Percentiles rank a stretch among this genome's conserved stretches.
Evolutionary conservation across 2,888 invertebrate species (phyloP).

Genomic region (Tinea trinotella): DNA sequence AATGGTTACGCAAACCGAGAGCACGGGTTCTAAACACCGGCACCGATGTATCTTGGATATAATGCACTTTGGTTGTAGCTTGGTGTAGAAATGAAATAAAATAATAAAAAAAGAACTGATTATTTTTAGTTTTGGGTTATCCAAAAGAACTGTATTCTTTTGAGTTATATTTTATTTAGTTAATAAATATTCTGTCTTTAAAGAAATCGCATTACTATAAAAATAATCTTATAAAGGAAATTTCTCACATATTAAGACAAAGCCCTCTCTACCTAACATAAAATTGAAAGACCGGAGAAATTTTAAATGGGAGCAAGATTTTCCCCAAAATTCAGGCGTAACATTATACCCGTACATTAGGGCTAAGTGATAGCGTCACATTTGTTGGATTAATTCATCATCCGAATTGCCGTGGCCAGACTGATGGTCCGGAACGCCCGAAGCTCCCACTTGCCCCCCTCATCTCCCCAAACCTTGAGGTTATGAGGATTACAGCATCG

Average conservation of each 20-base stretch:
- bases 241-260: not conserved
- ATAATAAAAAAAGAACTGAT: too few species aligned
- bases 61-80: too few species aligned
- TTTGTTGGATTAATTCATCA: constrained; percentile 74
- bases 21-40: not conserved
- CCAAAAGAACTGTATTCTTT: too few species aligned
- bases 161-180: too few species aligned
- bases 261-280: constrained; percentile 30
- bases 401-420: constrained; percentile 72
- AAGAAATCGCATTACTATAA: too few species aligned
- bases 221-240: not conserved
- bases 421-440: constrained; percentile 66
- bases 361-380: constrained; percentile 73
- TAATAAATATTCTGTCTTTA: too few species aligned
- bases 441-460: constrained; percentile 26
- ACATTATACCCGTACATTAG: constrained; percentile 72
- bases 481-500: constrained; percentile 15
- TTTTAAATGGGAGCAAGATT: constrained; percentile 41
- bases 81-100: too few species aligned
- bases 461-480: constrained; percentile 12
- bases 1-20: too few species aligned
- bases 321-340: constrained; percentile 54
- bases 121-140: too few species aligned
- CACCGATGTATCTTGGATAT: too few species aligned
- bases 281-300: constrained; percentile 34